Conservation (phyloP, 2,888 invertebrate genomes). For the Eupeodes latifasciatus region DNA sequence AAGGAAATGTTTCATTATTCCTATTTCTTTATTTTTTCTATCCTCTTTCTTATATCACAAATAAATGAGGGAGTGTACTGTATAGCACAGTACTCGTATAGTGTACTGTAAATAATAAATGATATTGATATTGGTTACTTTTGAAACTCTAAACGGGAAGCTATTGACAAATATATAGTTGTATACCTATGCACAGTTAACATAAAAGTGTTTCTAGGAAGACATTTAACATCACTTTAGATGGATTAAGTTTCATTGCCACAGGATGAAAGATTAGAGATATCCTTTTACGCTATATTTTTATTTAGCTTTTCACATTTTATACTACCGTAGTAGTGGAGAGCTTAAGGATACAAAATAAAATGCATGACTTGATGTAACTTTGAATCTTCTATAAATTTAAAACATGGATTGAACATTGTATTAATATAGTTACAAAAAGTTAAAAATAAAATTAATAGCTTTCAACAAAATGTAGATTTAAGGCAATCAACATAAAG, state of each 20-base stretch:
- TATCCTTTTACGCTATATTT: neutral
- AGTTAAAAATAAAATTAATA: too few relatives aligned
- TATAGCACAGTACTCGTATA: too few relatives aligned
- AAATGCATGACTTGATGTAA: too few relatives aligned
- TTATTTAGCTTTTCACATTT: neutral
- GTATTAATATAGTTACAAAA: too few relatives aligned
- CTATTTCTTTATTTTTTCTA: too few relatives aligned
- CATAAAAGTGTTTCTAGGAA: neutral
- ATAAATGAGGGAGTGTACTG: neutral
- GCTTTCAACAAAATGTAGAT: too few relatives aligned
- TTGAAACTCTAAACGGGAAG: conserved; percentile 1
- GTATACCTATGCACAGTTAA: too few relatives aligned
- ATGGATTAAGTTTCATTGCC: neutral
- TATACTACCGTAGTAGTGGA: neutral
- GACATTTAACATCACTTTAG: neutral
- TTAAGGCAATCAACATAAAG: too few relatives aligned
- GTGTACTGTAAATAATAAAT: conserved; percentile 18
- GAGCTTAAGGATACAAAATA: too few relatives aligned
- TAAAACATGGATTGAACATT: too few relatives aligned
- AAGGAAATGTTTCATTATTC: neutral
- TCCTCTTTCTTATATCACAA: too few relatives aligned
- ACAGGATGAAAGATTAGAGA: neutral
- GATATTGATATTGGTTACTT: conserved; percentile 22
- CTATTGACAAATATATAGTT: neutral
- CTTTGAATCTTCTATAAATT: too few relatives aligned